Conservation (phyloP, 2,888 invertebrate species). For the Ptychoptera albimana region DNA sequence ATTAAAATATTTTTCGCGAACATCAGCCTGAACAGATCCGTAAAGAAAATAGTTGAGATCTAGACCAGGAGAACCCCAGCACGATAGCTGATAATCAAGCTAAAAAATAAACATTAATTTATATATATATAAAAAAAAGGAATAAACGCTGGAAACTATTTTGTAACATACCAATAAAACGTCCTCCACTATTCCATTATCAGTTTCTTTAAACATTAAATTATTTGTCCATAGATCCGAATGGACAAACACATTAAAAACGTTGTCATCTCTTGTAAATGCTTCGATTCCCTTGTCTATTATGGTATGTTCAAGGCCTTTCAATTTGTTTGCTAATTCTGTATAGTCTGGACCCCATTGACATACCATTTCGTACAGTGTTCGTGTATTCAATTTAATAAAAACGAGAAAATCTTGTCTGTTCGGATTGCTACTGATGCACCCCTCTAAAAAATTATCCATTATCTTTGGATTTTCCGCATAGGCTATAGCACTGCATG, state of each 20-base stretch:
- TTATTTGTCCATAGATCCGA: slow-evolving; percentile 28
- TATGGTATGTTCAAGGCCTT: slow-evolving; percentile 23
- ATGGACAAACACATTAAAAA: slow-evolving; percentile 25
- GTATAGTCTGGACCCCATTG: slow-evolving; percentile 25
- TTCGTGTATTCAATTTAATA: slow-evolving; percentile 25
- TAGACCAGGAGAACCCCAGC: slow-evolving; percentile 26
- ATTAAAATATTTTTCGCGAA: slow-evolving; percentile 24
- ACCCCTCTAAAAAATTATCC: slow-evolving; percentile 23
- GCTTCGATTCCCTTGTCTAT: slow-evolving; percentile 20
- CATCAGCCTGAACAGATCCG: slow-evolving; percentile 26
- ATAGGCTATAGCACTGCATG: slow-evolving; percentile 30
- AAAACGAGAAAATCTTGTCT: slow-evolving; percentile 25
- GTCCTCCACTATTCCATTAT: slow-evolving; percentile 22
- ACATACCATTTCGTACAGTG: slow-evolving; percentile 23
- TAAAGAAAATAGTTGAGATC: slow-evolving; percentile 26
- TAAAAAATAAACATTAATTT: slow-evolving; percentile 8
- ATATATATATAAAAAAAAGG: background rate
- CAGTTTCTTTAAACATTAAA: slow-evolving; percentile 24
- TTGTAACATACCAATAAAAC: slow-evolving; percentile 20
- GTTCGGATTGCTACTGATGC: slow-evolving; percentile 26
- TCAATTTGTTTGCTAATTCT: slow-evolving; percentile 26
- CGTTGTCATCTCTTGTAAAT: slow-evolving; percentile 19
- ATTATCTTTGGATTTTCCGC: slow-evolving; percentile 19
- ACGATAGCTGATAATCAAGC: slow-evolving; percentile 27
- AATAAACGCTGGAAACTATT: background rate